A percentile compares a stretch with the other conserved stretches of the same genome.
Conservation (phyloP, 2,797 vertebrate genomes). For the Heterohyrax brucei region DNA sequence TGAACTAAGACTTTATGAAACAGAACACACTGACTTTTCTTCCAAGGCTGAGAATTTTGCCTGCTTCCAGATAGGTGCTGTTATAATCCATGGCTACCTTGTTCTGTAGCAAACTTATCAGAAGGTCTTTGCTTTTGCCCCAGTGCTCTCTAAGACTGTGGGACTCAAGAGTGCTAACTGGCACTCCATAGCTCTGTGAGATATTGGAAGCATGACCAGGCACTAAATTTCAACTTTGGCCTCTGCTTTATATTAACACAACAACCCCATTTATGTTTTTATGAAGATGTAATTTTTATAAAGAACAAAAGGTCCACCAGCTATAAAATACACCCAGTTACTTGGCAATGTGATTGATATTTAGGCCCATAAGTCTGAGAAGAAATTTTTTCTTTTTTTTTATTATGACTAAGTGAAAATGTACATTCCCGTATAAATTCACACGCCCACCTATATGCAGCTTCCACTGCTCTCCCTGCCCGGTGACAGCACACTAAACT, state of each 20-base stretch:
- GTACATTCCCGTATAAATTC: too few species aligned
- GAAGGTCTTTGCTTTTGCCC: background rate
- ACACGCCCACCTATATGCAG: too few species aligned
- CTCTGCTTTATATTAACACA: background rate
- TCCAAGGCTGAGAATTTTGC: background rate
- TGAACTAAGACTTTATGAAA: background rate
- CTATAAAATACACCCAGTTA: background rate
- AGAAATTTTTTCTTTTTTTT: too few species aligned
- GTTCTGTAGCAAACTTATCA: background rate
- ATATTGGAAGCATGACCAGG: background rate
- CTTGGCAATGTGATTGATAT: background rate
- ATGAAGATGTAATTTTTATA: background rate
- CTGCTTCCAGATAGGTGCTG: constrained; percentile 8
- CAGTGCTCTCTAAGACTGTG: background rate
- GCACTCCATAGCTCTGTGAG: background rate
- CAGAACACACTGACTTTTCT: background rate
- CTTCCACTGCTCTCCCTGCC: too few species aligned
- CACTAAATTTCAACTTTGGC: background rate
- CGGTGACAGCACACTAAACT: too few species aligned
- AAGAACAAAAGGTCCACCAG: background rate
- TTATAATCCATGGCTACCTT: rapidly evolving
- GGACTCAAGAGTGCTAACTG: background rate
- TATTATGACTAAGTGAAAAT: too few species aligned
- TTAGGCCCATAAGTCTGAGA: background rate
- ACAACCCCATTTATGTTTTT: background rate